Evolutionary conservation across 2,888 invertebrate species (phyloP).

Genomic region (Clusia tigrina): DNA sequence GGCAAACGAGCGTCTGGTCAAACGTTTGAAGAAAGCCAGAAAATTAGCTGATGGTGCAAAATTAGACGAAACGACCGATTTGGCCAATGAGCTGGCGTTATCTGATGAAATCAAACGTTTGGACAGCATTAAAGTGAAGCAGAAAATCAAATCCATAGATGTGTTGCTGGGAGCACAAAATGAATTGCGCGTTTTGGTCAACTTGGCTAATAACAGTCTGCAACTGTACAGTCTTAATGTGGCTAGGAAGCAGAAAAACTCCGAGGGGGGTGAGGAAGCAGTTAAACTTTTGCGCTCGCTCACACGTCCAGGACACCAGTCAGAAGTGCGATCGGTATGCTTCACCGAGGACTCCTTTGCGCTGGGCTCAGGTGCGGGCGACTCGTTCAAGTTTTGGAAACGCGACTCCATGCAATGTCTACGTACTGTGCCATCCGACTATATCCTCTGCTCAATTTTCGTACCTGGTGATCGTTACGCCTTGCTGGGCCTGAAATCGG

Average conservation of each 20-base stretch:
- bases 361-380: constrained; percentile 84
- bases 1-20: constrained; percentile 73
- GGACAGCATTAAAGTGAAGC: constrained; percentile 71
- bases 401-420: constrained; percentile 73
- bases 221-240: constrained; percentile 71
- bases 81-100: constrained; percentile 66
- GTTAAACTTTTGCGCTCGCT: constrained; percentile 71
- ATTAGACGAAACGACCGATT: constrained; percentile 15
- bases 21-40: constrained; percentile 78
- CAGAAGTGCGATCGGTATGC: constrained; percentile 84
- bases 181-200: constrained; percentile 74
- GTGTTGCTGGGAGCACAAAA: constrained; percentile 75
- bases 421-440: constrained; percentile 73
- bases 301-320: constrained; percentile 83
- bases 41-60: constrained; percentile 61
- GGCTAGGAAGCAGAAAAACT: constrained; percentile 62
- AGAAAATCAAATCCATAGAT: constrained; percentile 77
- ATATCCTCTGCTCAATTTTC: constrained; percentile 77
- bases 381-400: constrained; percentile 94
- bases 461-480: constrained; percentile 90
- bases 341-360: constrained; percentile 93
- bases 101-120: constrained; percentile 79
- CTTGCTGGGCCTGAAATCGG: constrained; percentile 85
- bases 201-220: constrained; percentile 78
- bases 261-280: constrained; percentile 65